Evolutionary conservation across 2,797 vertebrate species (phyloP).

Genomic region (Anas georgica): DNA sequence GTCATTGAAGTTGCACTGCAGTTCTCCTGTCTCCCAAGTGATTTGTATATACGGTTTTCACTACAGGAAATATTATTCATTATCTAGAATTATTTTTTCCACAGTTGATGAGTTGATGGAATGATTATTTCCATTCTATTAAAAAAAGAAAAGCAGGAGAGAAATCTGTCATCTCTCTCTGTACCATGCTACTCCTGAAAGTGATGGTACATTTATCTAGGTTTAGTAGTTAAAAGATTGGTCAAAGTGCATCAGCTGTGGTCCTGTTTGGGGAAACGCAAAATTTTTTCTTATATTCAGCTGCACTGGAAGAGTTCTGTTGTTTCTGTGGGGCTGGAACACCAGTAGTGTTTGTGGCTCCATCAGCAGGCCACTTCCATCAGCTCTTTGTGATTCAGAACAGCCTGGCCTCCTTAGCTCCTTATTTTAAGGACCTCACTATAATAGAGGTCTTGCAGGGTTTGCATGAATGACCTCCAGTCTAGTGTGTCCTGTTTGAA

Average conservation of each 20-base stretch:
- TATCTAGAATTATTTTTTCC: neutral
- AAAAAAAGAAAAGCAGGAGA: neutral
- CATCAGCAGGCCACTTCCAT: neutral
- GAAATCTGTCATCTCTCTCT: neutral
- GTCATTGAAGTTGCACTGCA: neutral
- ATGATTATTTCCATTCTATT: neutral
- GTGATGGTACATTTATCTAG: neutral
- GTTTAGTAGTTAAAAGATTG: neutral
- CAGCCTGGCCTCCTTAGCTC: neutral
- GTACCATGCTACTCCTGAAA: neutral
- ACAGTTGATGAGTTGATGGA: neutral
- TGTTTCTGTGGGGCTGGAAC: neutral
- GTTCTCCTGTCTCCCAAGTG: neutral
- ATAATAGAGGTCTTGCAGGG: neutral
- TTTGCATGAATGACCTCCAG: neutral
- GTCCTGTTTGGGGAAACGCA: neutral
- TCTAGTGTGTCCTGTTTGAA: neutral
- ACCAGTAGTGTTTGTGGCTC: neutral
- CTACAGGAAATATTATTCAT: conserved; percentile 10
- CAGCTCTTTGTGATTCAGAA: neutral
- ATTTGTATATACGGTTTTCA: neutral
- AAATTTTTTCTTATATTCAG: neutral
- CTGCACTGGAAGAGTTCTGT: neutral
- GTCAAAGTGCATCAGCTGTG: neutral
- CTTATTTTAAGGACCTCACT: neutral